phyloP scores from a whole-genome alignment of 2,113 vertebrate species.

The Catagonus wagneri region DNA sequence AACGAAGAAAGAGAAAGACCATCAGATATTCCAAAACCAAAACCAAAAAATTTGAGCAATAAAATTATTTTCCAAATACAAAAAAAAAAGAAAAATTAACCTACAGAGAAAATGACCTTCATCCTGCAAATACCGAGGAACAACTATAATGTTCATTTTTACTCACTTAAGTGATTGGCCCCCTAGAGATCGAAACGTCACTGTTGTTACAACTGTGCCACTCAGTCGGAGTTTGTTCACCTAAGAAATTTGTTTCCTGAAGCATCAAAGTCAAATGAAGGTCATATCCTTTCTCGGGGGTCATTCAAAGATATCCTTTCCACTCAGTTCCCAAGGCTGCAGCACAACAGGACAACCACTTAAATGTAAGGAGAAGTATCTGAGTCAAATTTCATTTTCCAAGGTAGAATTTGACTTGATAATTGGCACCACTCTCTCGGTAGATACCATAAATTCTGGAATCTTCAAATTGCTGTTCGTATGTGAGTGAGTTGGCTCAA shows the following conservation, averaged over 20 bases:
- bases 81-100: background rate
- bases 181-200: background rate
- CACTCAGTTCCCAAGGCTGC: background rate
- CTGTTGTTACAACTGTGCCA: too few species aligned
- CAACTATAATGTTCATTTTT: background rate
- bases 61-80: slow-evolving; percentile 25
- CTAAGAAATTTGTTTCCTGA: background rate
- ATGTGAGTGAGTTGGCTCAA: background rate
- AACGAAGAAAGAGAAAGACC: background rate
- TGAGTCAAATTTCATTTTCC: background rate
- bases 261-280: background rate
- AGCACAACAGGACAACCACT: background rate
- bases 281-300: too few species aligned
- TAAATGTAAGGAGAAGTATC: background rate
- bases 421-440: background rate
- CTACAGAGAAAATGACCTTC: background rate
- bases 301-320: background rate
- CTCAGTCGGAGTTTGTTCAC: background rate
- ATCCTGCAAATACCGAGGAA: background rate
- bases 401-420: background rate
- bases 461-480: background rate
- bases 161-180: background rate
- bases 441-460: background rate
- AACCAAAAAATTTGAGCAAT: background rate
- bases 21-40: background rate